Evolutionary conservation across 64 coral and sea anemone genomes (phyloP).

Genomic region (Acropora yongei): DNA sequence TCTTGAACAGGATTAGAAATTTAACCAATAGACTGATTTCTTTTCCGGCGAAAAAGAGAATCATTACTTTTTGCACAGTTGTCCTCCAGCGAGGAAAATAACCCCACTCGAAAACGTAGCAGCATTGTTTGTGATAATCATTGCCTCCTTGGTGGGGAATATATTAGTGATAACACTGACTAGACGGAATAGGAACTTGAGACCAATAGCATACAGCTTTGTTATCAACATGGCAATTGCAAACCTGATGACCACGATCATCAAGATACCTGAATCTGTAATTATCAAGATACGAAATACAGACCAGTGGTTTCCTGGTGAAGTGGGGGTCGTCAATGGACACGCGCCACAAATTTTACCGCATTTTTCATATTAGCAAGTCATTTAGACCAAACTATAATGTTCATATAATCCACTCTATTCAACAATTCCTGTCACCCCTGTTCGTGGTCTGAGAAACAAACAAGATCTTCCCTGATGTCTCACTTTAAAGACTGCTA

Average conservation of each 20-base stretch:
- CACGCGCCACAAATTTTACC: too few relatives aligned
- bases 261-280: constrained; percentile 52
- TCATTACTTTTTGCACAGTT: background rate
- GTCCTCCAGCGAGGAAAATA: background rate
- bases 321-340: constrained; percentile 22
- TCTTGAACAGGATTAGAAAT: background rate
- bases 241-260: constrained; percentile 37
- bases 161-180: constrained; percentile 50
- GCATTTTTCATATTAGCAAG: too few relatives aligned
- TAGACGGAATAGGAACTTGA: background rate
- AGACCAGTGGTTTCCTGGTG: constrained; percentile 20
- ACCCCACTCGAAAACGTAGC: constrained; percentile 2
- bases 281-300: constrained; percentile 21
- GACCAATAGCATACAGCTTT: constrained; percentile 42
- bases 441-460: too few relatives aligned
- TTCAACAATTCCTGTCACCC: too few relatives aligned
- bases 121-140: constrained; percentile 44
- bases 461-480: too few relatives aligned
- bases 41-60: background rate
- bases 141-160: constrained; percentile 42
- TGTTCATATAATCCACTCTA: too few relatives aligned
- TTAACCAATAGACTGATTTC: background rate
- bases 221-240: constrained; percentile 59
- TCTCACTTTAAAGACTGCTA: too few relatives aligned
- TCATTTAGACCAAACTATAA: too few relatives aligned